Evolutionary conservation across 2,113 vertebrate species (phyloP).

Genomic region (Fukomys damarensis): DNA sequence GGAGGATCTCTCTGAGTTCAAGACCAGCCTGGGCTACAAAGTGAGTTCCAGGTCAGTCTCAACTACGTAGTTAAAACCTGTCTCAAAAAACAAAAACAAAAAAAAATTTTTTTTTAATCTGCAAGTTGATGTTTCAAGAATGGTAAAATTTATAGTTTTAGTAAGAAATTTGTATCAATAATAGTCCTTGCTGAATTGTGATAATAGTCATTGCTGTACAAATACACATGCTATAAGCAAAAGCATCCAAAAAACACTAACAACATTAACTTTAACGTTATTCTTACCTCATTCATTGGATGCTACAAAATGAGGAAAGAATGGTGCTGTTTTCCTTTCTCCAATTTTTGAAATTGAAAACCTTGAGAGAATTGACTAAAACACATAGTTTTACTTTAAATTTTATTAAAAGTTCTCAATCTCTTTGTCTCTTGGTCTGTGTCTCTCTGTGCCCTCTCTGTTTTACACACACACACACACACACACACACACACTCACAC

Average conservation of each 20-base stretch:
- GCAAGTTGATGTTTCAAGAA: conserved; percentile 50
- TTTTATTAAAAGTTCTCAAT: background rate
- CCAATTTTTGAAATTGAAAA: background rate
- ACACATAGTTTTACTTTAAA: background rate
- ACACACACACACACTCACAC: too few relatives aligned
- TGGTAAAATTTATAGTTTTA: conserved; percentile 38
- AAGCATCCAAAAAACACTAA: background rate
- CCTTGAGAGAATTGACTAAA: background rate
- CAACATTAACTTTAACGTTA: background rate
- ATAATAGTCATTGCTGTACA: background rate
- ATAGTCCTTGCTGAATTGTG: conserved; percentile 3
- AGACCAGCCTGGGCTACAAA: too few relatives aligned
- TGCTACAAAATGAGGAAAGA: background rate
- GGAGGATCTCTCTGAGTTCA: too few relatives aligned
- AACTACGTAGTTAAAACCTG: too few relatives aligned
- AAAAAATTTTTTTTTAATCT: too few relatives aligned
- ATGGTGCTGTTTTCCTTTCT: background rate
- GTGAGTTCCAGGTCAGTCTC: too few relatives aligned
- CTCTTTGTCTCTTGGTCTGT: background rate
- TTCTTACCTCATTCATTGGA: background rate
- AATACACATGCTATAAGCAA: background rate
- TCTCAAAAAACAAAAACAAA: too few relatives aligned
- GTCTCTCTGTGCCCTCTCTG: background rate
- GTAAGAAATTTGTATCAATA: background rate
- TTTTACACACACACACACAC: background rate